These are phyloP conservation scores for Picathartes gymnocephalus DNA, from an alignment of 2,113 vertebrate genomes.

Conservation along the genomic window DNA sequence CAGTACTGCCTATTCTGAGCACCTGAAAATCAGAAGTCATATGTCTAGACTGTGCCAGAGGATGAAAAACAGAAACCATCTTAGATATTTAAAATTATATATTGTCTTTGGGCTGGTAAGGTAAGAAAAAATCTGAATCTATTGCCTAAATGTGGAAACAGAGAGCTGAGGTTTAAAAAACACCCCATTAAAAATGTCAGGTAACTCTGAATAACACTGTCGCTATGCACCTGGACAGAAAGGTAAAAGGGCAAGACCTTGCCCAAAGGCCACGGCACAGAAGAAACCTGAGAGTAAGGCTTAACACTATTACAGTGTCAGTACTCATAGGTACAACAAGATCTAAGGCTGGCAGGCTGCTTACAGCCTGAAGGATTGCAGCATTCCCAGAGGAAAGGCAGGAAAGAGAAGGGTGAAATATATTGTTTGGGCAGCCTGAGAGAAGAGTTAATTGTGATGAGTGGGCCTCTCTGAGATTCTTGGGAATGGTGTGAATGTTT, in stretches of 20 bases:
- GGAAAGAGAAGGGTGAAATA: neutral
- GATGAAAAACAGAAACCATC: neutral
- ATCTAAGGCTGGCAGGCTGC: neutral
- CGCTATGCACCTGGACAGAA: neutral
- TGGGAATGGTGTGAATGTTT: neutral
- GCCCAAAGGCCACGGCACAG: neutral
- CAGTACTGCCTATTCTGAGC: neutral
- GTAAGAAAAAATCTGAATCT: neutral
- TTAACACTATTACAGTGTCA: neutral
- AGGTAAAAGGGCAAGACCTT: neutral
- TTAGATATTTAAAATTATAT: neutral
- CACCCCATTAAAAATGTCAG: neutral
- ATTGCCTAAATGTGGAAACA: neutral
- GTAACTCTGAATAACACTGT: neutral
- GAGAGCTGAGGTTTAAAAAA: neutral
- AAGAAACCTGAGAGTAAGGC: constrained; percentile 7
- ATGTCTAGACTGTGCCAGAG: neutral
- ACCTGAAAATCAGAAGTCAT: neutral
- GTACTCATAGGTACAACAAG: neutral
- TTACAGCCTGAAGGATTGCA: neutral
- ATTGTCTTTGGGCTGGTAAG: neutral
- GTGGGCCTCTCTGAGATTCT: neutral
- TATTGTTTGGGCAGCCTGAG: rapidly evolving
- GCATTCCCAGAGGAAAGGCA: neutral
- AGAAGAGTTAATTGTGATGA: neutral